Evolutionary conservation across 1,140 invertebrate genomes (phyloP), one percentile per base, ranked within the genome.

Genomic region (Zaprionus vittiger): DNA sequence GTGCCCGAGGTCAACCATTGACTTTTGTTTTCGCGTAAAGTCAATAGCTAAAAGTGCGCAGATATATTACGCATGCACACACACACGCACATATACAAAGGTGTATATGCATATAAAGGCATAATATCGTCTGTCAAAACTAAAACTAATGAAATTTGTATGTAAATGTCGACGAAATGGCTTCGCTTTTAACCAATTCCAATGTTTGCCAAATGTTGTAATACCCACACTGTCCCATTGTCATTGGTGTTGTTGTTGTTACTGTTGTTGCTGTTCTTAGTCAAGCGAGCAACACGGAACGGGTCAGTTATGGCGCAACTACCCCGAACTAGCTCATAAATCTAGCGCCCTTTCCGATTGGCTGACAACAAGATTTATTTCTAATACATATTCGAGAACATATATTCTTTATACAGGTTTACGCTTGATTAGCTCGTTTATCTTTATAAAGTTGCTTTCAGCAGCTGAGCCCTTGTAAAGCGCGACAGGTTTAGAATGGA

Each of bases 161-260:
- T 66, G 69, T 72, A 65, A 75, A 71, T 54, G 37, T 28, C 63
- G 44, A 1, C 38, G 26, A 74, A 69, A 37, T 47, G 31, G 57
- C 41, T 66, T 66, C 38, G 31, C 26, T 37, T 66, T 66, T 26
- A 70, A 38, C 54, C 6, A 59, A 37, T 67, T 73, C 38, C 66
- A 77, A 66, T 62, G 74, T 67, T 77, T 73, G 74, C 63, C 63
- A 77, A 77, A 77, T 77, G 70, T 73, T 77, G 74, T 73, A 77
- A 77, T 64, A 49, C 2, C 47, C 47, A 52, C 12, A 52, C 2
- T 52, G 4, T 24, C 11, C 20, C 38, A 55, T 55, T 59, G 66
- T 44, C 67, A 59, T 70, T 38, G 52, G 22, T 61, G 38, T 14
- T 47, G 14, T 55, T 41, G n/a, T 34, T 34, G 1, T 22, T 57